Evolutionary conservation across 1,140 invertebrate genomes (phyloP).

Genomic region (Lucilia sericata): DNA sequence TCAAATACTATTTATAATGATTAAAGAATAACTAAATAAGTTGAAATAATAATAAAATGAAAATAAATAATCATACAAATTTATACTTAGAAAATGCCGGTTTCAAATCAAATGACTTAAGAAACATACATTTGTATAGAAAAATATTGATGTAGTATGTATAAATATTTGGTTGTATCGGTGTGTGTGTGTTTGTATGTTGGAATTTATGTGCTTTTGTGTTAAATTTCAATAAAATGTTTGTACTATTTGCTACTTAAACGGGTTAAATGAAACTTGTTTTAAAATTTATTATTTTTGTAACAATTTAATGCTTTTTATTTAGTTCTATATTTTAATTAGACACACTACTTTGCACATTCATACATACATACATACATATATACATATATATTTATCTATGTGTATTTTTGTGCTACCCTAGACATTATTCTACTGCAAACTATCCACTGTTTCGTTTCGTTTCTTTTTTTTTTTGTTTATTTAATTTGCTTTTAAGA

Average conservation of each 20-base stretch:
- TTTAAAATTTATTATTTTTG: neutral
- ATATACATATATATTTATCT: neutral
- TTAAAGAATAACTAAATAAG: too few relatives aligned
- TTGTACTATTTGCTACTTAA: neutral
- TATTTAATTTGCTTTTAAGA: slow-evolving; percentile 17
- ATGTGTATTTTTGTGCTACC: too few relatives aligned
- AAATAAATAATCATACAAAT: too few relatives aligned
- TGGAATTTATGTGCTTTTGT: too few relatives aligned
- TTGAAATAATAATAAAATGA: too few relatives aligned
- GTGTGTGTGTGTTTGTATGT: neutral
- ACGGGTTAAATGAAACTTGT: slow-evolving; percentile 16
- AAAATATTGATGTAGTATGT: too few relatives aligned
- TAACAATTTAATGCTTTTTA: neutral
- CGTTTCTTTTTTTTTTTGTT: neutral
- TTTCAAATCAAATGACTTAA: slow-evolving; percentile 34
- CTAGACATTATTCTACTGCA: neutral
- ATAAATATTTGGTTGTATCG: too few relatives aligned
- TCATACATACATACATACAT: neutral
- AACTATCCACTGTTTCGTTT: neutral
- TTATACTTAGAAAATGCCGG: neutral
- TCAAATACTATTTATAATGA: too few relatives aligned
- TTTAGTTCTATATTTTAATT: neutral
- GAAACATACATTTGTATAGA: neutral
- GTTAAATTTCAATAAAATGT: too few relatives aligned
- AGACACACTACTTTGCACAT: too few relatives aligned